Percentiles rank a stretch among this genome's conserved stretches.
These are phyloP conservation scores for Octomys mimax DNA, from an alignment of 2,797 vertebrate species.

Conservation along the genomic window DNA sequence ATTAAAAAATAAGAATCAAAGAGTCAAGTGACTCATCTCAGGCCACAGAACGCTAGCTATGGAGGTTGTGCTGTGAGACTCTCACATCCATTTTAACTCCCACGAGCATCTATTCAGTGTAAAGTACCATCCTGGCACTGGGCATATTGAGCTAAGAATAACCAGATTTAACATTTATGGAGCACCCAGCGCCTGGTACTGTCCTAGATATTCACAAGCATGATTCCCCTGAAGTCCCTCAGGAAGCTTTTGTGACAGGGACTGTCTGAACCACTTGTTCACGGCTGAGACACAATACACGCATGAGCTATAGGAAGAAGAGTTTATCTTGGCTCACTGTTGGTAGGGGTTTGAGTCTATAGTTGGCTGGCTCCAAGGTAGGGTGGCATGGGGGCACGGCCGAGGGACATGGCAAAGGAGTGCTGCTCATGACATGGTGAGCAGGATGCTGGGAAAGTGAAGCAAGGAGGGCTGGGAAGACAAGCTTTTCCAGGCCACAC, in stretches of 20 bases:
- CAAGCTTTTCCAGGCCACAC: not conserved
- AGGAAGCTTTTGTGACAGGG: not conserved
- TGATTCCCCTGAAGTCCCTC: not conserved
- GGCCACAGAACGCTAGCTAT: not conserved
- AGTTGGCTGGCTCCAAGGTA: not conserved
- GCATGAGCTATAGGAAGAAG: not conserved
- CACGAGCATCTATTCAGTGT: not conserved
- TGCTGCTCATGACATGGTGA: not conserved
- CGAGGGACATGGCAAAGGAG: too few relatives aligned
- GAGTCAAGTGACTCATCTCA: not conserved
- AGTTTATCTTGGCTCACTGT: not conserved
- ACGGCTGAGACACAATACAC: not conserved
- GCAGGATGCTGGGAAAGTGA: not conserved
- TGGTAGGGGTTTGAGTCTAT: not conserved
- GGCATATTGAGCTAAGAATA: not conserved
- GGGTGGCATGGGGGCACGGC: not conserved
- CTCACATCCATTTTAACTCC: not conserved
- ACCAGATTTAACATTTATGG: not conserved
- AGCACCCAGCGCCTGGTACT: not conserved
- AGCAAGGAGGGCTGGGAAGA: not conserved
- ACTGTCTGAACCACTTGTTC: not conserved
- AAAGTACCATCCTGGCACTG: not conserved
- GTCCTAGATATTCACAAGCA: not conserved
- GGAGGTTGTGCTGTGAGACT: not conserved
- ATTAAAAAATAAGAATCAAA: constrained; percentile 11